Conservation (phyloP, 1,140 invertebrate genomes). For the Drosophila lacteicornis region DNA sequence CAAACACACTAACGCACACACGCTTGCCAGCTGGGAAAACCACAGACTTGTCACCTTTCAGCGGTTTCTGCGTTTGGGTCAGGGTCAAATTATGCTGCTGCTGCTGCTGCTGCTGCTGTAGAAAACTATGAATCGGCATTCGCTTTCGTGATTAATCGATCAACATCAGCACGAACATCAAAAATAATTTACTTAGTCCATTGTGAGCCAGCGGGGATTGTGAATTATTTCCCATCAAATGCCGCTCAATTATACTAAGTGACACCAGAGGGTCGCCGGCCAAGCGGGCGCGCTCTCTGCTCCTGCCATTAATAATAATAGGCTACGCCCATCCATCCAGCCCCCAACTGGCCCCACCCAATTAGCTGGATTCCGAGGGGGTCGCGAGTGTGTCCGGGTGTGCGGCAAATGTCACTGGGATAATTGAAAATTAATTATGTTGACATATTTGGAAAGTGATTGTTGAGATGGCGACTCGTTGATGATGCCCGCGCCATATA, state of each 20-base stretch:
- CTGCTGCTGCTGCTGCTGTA: neutral
- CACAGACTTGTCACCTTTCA: constrained; percentile 53
- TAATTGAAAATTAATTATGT: constrained; percentile 84
- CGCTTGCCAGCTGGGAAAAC: constrained; percentile 47
- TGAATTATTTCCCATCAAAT: constrained; percentile 78
- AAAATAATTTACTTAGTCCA: constrained; percentile 52
- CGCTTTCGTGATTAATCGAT: constrained; percentile 68
- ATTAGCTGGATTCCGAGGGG: constrained; percentile 20
- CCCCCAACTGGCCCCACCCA: constrained; percentile 16
- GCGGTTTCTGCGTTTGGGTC: constrained; percentile 9
- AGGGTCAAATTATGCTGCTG: constrained; percentile 44
- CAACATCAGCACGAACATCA: constrained; percentile 69
- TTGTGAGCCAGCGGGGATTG: constrained; percentile 53
- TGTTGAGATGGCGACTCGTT: constrained; percentile 68
- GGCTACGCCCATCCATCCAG: constrained; percentile 44
- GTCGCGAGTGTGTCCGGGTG: constrained; percentile 7
- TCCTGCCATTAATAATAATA: constrained; percentile 75
- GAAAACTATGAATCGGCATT: constrained; percentile 62
- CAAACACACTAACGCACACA: constrained; percentile 32
- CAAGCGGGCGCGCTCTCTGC: constrained; percentile 12
- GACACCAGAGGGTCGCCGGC: constrained; percentile 57
- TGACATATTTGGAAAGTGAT: constrained; percentile 83
- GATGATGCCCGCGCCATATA: constrained; percentile 61
- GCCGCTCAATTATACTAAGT: constrained; percentile 79
- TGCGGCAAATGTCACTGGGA: constrained; percentile 66